Conservation (phyloP, 2,113 vertebrate species). For the Corynorhinus townsendii region DNA sequence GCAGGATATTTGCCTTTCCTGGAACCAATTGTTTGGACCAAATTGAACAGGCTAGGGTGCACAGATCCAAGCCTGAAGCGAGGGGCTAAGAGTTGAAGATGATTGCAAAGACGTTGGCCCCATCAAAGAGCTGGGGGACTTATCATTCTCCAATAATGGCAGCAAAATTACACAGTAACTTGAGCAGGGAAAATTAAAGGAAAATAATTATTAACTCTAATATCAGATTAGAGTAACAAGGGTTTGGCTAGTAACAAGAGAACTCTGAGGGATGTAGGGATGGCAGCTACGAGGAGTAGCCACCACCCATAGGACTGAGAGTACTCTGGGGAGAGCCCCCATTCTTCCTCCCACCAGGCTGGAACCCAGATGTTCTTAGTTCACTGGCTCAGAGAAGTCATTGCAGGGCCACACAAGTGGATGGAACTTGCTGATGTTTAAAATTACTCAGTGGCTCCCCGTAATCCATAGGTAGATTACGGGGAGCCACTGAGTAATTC, state of each 20-base stretch:
- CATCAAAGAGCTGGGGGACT: background rate
- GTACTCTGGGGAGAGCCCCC: accelerated
- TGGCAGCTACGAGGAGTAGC: background rate
- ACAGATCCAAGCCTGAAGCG: background rate
- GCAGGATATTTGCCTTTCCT: background rate
- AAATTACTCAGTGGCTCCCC: background rate
- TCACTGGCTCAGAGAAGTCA: background rate
- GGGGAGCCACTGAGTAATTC: too few species aligned
- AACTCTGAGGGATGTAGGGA: background rate
- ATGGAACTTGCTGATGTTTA: background rate
- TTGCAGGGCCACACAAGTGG: background rate
- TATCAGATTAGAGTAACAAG: background rate
- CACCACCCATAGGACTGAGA: background rate
- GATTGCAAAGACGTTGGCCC: background rate
- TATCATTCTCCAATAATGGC: background rate
- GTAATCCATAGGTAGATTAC: background rate
- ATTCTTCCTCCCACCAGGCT: accelerated
- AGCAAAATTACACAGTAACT: background rate
- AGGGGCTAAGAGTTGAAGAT: background rate
- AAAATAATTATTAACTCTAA: background rate
- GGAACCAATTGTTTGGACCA: background rate
- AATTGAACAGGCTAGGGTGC: background rate
- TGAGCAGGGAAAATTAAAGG: background rate
- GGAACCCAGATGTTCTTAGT: background rate
- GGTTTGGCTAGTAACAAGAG: background rate